phyloP scores from a whole-genome alignment of 2,113 vertebrate genomes.

The Ovis canadensis region DNA sequence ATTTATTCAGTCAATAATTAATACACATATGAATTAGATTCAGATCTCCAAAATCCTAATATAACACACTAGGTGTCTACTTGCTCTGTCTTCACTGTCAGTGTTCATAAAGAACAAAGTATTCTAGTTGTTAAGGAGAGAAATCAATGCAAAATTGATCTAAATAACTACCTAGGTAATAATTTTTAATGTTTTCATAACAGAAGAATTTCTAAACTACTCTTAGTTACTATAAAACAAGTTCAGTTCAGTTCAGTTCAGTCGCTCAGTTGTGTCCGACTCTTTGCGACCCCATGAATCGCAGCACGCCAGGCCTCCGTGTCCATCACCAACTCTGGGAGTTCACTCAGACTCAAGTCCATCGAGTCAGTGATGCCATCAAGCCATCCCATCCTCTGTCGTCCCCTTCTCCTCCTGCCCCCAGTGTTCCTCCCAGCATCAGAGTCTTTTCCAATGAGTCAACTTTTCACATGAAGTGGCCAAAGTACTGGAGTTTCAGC shows the following conservation, averaged over 20 bases:
- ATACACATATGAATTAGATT: background rate
- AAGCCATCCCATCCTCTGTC: no score
- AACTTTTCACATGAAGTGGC: no score
- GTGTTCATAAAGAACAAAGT: background rate
- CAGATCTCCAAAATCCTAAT: background rate
- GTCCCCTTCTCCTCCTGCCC: no score
- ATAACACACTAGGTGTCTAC: no score
- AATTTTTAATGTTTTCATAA: background rate
- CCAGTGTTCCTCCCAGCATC: no score
- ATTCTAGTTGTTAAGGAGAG: background rate
- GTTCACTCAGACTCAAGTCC: no score
- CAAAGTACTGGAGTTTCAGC: no score
- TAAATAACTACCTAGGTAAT: background rate
- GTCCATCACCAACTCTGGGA: fast-evolving
- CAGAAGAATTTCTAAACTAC: background rate
- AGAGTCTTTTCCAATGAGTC: no score
- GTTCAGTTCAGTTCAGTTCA: no score
- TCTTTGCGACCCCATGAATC: no score
- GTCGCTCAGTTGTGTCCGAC: fast-evolving
- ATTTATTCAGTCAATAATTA: background rate
- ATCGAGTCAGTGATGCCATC: no score
- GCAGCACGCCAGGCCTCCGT: no score
- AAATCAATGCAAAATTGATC: background rate
- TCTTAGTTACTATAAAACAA: background rate
- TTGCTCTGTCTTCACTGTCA: background rate